Conservation (phyloP, 2,888 invertebrate genomes). For the Clunio marinus region DNA sequence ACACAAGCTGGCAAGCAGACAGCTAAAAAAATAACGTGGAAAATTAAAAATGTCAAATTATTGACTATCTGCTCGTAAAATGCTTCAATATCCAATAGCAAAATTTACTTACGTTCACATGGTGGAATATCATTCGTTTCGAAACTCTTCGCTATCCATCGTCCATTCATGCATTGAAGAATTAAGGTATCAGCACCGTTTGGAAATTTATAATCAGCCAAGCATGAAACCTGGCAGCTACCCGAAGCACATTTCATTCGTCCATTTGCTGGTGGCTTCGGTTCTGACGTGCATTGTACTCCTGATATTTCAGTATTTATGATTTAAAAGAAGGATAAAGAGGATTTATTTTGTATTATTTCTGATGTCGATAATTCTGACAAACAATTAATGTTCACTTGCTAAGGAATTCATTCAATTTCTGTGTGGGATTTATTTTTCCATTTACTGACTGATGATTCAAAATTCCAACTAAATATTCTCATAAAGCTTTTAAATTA, state of each 20-base stretch:
- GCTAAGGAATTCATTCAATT: too few species aligned
- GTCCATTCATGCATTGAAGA: slow-evolving; percentile 53
- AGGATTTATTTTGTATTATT: too few species aligned
- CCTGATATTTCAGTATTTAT: too few species aligned
- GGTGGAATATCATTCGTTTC: slow-evolving; percentile 54
- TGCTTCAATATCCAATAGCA: not conserved
- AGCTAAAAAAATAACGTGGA: slow-evolving; percentile 55
- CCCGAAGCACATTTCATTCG: slow-evolving; percentile 46
- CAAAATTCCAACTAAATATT: too few species aligned
- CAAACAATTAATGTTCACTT: too few species aligned
- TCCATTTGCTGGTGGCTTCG: slow-evolving; percentile 46
- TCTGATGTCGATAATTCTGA: too few species aligned
- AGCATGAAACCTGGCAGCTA: slow-evolving; percentile 55
- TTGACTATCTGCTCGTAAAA: slow-evolving; percentile 5
- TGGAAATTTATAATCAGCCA: slow-evolving; percentile 54
- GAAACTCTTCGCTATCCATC: slow-evolving; percentile 53
- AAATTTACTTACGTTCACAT: slow-evolving; percentile 59
- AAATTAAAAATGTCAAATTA: not conserved
- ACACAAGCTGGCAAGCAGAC: slow-evolving; percentile 69
- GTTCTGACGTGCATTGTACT: slow-evolving; percentile 29
- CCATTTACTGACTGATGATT: too few species aligned
- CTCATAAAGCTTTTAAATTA: too few species aligned
- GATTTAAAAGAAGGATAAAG: too few species aligned
- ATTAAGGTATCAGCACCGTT: slow-evolving; percentile 53
- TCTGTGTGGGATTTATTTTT: too few species aligned